phyloP scores from a whole-genome alignment of 2,888 invertebrate species.

The Synanthedon myopaeformis region DNA sequence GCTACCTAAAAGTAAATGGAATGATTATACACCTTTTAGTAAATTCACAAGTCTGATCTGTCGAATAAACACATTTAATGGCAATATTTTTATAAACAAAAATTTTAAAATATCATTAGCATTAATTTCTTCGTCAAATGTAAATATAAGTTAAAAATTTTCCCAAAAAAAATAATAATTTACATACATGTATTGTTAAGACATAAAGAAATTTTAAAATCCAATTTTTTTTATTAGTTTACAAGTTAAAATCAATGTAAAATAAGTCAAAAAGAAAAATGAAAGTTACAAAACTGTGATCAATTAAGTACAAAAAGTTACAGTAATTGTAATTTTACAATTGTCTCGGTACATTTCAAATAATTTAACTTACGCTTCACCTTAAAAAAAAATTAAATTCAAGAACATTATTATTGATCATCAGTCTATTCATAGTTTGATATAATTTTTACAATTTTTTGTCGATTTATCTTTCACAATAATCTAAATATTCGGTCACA shows the following conservation, averaged over 20 bases:
- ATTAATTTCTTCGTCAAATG: constrained; percentile 55
- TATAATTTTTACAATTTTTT: constrained; percentile 65
- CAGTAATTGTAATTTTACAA: constrained; percentile 31
- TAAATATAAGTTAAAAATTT: constrained; percentile 55
- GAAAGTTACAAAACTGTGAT: constrained; percentile 53
- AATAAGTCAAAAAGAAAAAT: constrained; percentile 61
- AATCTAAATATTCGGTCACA: constrained; percentile 44
- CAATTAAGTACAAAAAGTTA: constrained; percentile 61
- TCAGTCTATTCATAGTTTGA: constrained; percentile 68
- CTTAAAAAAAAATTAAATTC: constrained; percentile 69
- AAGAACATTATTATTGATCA: constrained; percentile 66
- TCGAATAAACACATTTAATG: too few relatives aligned
- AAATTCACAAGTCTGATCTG: constrained; percentile 43
- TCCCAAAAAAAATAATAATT: constrained; percentile 36
- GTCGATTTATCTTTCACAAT: constrained; percentile 53
- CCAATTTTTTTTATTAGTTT: constrained; percentile 54
- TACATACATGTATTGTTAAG: constrained; percentile 18
- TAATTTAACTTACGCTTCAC: constrained; percentile 65
- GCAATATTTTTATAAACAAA: constrained; percentile 43
- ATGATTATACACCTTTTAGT: constrained; percentile 64
- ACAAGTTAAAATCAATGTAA: constrained; percentile 9
- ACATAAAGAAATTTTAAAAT: constrained; percentile 64
- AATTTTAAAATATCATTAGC: constrained; percentile 35
- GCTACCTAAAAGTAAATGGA: constrained; percentile 52
- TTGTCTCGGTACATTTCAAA: constrained; percentile 40